Conservation (phyloP, 2,888 invertebrate species). For the Piscicola geometra region DNA sequence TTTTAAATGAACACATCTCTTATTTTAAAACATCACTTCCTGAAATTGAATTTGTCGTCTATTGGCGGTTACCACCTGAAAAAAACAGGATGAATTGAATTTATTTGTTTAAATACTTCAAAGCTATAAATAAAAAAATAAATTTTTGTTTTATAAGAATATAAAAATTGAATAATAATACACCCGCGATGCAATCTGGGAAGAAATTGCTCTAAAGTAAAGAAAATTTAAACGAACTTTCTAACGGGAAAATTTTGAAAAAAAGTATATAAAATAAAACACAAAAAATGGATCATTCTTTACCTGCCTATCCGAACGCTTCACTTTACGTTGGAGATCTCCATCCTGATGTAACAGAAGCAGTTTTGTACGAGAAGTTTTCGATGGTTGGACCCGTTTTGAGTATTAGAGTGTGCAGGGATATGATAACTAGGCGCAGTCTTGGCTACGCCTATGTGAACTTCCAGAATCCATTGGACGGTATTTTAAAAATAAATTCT, state of each 20-base stretch:
- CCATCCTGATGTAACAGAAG: conserved; percentile 95
- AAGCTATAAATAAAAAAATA: conserved; percentile 32
- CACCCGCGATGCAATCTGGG: conserved; percentile 31
- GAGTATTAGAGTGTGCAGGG: conserved; percentile 96
- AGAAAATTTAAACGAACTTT: conserved; percentile 11
- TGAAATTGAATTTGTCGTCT: conserved; percentile 31
- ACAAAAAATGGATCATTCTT: conserved; percentile 39
- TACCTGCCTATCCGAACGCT: conserved; percentile 61
- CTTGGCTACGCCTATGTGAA: conserved; percentile 99
- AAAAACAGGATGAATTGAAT: conserved; percentile 31
- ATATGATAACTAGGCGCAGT: conserved; percentile 93
- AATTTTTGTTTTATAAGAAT: conserved; percentile 22
- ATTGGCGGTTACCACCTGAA: conserved; percentile 35
- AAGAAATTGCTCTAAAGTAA: neutral
- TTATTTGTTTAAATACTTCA: conserved; percentile 19
- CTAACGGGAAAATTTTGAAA: conserved; percentile 17
- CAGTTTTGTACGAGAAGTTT: conserved; percentile 98
- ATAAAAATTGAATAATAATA: conserved; percentile 29
- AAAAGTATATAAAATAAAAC: conserved; percentile 12
- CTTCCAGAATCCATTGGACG: conserved; percentile 98
- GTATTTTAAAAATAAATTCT: conserved; percentile 52
- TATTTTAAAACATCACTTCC: conserved; percentile 23
- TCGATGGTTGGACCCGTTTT: conserved; percentile 96
- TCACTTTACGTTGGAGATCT: conserved; percentile 98
- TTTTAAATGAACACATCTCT: neutral